These are phyloP conservation scores for Aptenodytes patagonicus DNA, from an alignment of 2,113 vertebrate genomes.

Conservation along the genomic window DNA sequence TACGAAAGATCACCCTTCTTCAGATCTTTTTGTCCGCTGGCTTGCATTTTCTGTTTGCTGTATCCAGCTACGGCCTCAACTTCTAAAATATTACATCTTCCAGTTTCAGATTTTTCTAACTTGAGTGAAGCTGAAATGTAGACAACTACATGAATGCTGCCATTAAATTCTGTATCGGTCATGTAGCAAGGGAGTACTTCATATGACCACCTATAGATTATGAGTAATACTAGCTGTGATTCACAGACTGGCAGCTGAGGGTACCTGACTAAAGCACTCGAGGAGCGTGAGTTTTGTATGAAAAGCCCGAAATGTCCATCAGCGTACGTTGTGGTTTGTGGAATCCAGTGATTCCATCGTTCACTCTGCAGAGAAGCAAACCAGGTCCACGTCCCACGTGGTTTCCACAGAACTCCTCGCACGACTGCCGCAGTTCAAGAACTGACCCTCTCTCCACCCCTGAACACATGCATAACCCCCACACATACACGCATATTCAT, in stretches of 20 bases:
- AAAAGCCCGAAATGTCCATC: background rate
- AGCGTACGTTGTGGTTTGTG: background rate
- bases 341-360: background rate
- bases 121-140: background rate
- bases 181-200: background rate
- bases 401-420: background rate
- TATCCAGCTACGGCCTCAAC: background rate
- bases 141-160: background rate
- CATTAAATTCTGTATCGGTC: background rate
- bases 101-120: background rate
- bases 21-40: background rate
- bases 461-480: background rate
- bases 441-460: background rate
- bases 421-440: background rate
- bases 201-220: background rate
- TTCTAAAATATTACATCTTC: background rate
- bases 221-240: background rate
- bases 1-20: background rate
- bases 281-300: background rate
- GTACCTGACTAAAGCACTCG: background rate
- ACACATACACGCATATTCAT: background rate
- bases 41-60: background rate
- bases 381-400: background rate
- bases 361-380: background rate
- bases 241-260: background rate